These are phyloP conservation scores for Fregata magnificens DNA, from an alignment of 2,113 vertebrate species.

Conservation along the genomic window DNA sequence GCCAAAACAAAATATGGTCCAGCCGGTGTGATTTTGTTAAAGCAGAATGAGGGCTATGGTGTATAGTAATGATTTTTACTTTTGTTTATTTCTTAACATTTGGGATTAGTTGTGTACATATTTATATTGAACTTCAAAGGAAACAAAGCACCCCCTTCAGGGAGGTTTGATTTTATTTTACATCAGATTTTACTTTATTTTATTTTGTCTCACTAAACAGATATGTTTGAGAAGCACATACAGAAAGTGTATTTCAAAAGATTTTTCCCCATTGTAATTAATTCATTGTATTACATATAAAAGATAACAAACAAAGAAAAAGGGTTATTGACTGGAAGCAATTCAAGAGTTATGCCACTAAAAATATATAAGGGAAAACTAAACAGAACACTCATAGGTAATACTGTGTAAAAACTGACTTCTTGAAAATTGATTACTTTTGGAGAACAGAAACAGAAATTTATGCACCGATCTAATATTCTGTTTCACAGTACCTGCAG, in stretches of 20 bases:
- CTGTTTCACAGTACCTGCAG: background rate
- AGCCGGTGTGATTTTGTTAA: background rate
- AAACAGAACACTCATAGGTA: background rate
- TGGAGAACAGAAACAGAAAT: background rate
- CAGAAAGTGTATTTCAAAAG: background rate
- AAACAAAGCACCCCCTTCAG: background rate
- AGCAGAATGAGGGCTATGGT: background rate
- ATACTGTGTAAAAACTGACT: background rate
- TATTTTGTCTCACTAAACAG: background rate
- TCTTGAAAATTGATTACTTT: rapidly evolving
- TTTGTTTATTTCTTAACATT: background rate
- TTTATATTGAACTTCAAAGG: background rate
- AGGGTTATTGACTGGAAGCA: background rate
- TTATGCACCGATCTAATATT: background rate
- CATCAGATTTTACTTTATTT: background rate
- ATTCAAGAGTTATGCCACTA: background rate
- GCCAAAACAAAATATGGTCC: too few species aligned
- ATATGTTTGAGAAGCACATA: background rate
- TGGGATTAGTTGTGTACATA: background rate
- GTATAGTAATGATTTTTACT: background rate
- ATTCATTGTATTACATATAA: background rate
- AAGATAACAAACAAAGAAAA: background rate
- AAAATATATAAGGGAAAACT: background rate
- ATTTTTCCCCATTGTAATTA: background rate
- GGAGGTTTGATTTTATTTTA: background rate